These are phyloP conservation scores for Meloidogyne chitwoodi DNA, from an alignment of 1,140 invertebrate genomes.

Conservation along the genomic window DNA sequence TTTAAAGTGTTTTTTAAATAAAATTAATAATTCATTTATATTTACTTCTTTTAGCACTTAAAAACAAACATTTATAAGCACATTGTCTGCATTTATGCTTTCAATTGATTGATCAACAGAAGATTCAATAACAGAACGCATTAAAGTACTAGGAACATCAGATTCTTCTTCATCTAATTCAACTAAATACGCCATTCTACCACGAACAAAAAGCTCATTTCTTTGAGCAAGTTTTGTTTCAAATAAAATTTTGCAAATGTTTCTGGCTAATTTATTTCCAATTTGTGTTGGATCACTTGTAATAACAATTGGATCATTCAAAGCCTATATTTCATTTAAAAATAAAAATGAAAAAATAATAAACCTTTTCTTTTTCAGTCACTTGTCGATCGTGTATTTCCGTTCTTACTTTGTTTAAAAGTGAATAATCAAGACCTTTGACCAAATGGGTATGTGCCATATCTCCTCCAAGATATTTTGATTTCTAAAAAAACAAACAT, in stretches of 20 bases:
- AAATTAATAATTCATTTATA: background rate
- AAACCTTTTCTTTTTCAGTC: constrained; percentile 49
- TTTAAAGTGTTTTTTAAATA: no score
- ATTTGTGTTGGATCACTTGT: constrained; percentile 66
- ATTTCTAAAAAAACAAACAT: constrained; percentile 72
- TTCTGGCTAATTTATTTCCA: constrained; percentile 57
- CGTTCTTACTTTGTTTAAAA: constrained; percentile 82
- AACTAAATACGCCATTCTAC: constrained; percentile 95
- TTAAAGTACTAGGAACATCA: constrained; percentile 90
- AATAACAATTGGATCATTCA: constrained; percentile 58
- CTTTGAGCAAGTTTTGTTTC: constrained; percentile 65
- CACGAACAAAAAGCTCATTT: constrained; percentile 86
- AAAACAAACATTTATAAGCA: constrained; percentile 50
- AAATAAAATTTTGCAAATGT: constrained; percentile 64
- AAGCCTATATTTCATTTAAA: constrained; percentile 49
- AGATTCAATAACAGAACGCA: constrained; percentile 89
- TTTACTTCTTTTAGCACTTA: background rate
- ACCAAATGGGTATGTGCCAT: constrained; percentile 99
- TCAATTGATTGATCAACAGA: constrained; percentile 67
- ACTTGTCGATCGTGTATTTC: constrained; percentile 82
- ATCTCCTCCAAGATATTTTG: constrained; percentile 98
- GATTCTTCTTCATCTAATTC: constrained; percentile 83
- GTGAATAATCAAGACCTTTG: constrained; percentile 96
- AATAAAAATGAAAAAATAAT: background rate
- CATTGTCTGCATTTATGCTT: constrained; percentile 52